Evolutionary conservation across 2,113 vertebrate species (phyloP), one percentile per base, ranked within the genome.

Genomic region (Coreoperca whiteheadi): DNA sequence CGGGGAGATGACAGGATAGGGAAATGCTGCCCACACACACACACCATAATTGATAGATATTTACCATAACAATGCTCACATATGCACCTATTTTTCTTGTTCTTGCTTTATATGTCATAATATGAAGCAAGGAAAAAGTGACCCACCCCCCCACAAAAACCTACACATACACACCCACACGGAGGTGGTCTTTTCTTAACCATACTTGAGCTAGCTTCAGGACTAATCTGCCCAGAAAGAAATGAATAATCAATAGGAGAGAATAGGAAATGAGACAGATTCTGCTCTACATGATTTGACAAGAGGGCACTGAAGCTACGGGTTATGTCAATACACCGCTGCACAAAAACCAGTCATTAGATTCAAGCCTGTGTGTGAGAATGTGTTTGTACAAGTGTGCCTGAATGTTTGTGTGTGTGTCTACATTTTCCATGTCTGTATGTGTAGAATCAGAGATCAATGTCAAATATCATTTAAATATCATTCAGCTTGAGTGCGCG

Each of bases 171-270:
- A 37, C 25, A 59, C 39, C 8, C 23, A 46, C 41, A 63, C 10
- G 30, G 34, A 67, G 60, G 34, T 61, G 74, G 34, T 34, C 41
- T 70, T 57, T 51, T 60, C 56, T 67, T 56, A 64, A 28, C 25
- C 51, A 34, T 30, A 34, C 68, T 54, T 61, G 63, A 73, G 59
- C 51, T 65, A 83, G 81, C 74, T 86, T 67, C 48, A 12, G 71
- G 60, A 83, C 82, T 81, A 87, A 90, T 84, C 74, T 89, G 71
- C 77, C 69, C 74, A 67, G 37, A 59, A 46, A 75, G 59, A 90
- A 85, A 81, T 91, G 14, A 87, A 90, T 90, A 92, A 93, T 92
- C 90, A 88, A 92, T 93, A 79, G 23, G 11, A 60, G 67, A 77
- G 85, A 90, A 89, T 82, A 83, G 76, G 72, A 91, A 92, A 94